A percentile compares a stretch with the other conserved stretches of the same genome.
phyloP scores from a whole-genome alignment of 2,888 invertebrate species.

The Apeira syringaria region DNA sequence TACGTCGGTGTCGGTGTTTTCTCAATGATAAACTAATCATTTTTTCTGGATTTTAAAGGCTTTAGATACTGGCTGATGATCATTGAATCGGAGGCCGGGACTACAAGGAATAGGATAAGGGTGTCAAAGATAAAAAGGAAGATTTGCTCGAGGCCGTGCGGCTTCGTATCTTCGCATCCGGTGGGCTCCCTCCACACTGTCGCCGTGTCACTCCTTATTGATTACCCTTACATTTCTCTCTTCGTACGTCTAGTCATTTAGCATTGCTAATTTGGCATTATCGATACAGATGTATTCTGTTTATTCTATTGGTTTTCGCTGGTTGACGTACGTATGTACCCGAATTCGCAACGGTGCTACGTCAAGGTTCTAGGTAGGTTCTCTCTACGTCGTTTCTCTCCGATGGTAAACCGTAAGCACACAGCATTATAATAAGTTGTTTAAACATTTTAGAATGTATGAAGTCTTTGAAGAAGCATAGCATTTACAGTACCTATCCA shows the following conservation, averaged over 20 bases:
- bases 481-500: too few species aligned
- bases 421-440: too few species aligned
- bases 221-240: constrained; percentile 37
- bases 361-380: background rate
- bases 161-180: constrained; percentile 57
- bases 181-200: constrained; percentile 47
- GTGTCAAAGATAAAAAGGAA: background rate
- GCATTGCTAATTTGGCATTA: constrained; percentile 26
- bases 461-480: too few species aligned
- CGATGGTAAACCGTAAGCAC: too few species aligned
- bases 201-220: constrained; percentile 53
- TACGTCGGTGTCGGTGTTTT: too few species aligned
- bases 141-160: too few species aligned
- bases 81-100: too few species aligned
- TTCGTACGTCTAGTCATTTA: constrained; percentile 8
- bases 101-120: too few species aligned
- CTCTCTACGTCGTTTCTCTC: background rate
- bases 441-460: too few species aligned
- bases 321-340: constrained; percentile 21
- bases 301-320: constrained; percentile 25
- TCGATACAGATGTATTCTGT: constrained; percentile 25
- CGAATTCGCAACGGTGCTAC: background rate
- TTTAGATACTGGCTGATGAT: too few species aligned
- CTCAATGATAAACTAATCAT: too few species aligned
- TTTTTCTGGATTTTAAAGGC: too few species aligned